Conservation (phyloP, 2,113 vertebrate genomes). For the Pleuronectes platessa region DNA sequence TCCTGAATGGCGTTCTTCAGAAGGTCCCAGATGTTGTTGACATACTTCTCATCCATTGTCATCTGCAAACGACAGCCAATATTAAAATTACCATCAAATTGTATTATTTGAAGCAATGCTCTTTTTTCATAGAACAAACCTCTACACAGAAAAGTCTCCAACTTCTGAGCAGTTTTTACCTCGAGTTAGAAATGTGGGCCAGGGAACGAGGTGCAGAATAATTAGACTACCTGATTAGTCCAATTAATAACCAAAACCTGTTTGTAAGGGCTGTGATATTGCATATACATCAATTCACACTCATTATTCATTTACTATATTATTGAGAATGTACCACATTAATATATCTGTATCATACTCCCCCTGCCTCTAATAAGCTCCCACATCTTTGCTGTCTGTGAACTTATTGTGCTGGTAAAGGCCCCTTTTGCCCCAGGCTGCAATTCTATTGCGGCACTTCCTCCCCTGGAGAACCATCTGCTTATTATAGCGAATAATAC, state of each 20-base stretch:
- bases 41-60: conserved; percentile 99
- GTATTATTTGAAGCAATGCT: conserved; percentile 4
- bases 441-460: not conserved
- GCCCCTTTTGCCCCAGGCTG: too few species aligned
- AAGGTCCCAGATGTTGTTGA: conserved; percentile 99
- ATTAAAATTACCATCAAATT: not conserved
- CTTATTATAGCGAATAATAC: not conserved
- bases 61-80: conserved; percentile 85
- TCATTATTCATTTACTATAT: too few species aligned
- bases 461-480: not conserved
- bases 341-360: not conserved
- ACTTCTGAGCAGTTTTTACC: not conserved
- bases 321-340: not conserved
- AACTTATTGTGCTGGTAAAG: not conserved
- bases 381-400: not conserved
- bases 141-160: not conserved
- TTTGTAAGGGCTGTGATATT: not conserved
- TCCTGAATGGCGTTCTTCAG: conserved; percentile 99
- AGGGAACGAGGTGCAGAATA: not conserved
- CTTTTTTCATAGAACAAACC: too few species aligned
- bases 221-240: not conserved
- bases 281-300: not conserved
- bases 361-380: not conserved
- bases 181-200: not conserved
- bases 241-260: not conserved